Conservation (phyloP, 1,140 invertebrate species). For the Cotesia glomerata region DNA sequence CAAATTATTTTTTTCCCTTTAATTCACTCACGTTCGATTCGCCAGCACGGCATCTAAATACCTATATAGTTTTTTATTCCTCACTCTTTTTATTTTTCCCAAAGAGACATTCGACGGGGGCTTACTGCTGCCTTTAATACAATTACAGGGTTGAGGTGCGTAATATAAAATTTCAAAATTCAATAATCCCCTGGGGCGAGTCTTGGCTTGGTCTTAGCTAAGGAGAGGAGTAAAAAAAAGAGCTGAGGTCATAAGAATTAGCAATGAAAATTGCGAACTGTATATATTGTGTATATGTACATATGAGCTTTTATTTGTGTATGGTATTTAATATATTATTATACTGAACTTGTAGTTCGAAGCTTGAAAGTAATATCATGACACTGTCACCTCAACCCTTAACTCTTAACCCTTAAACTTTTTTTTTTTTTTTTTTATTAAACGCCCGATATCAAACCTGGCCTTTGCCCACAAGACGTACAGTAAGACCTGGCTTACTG, state of each 20-base stretch:
- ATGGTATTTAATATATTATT: too few relatives aligned
- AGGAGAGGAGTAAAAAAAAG: too few relatives aligned
- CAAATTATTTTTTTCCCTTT: background rate
- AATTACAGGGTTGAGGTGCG: slow-evolving; percentile 25
- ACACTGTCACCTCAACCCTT: too few relatives aligned
- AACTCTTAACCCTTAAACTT: too few relatives aligned
- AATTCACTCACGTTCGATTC: background rate
- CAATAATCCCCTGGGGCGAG: slow-evolving; percentile 40
- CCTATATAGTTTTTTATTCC: slow-evolving; percentile 10
- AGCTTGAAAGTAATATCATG: too few relatives aligned
- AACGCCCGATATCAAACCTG: background rate
- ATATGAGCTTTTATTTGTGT: too few relatives aligned
- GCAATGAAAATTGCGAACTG: too few relatives aligned
- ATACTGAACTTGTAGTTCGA: too few relatives aligned
- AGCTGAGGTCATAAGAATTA: slow-evolving; percentile 44
- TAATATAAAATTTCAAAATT: slow-evolving; percentile 45
- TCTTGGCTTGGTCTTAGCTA: background rate
- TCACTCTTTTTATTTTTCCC: slow-evolving; percentile 4
- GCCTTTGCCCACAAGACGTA: background rate
- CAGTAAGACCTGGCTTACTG: background rate
- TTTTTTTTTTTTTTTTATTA: too few relatives aligned
- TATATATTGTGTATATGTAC: too few relatives aligned
- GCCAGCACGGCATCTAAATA: background rate
- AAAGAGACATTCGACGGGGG: slow-evolving; percentile 8
- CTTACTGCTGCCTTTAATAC: slow-evolving; percentile 30